These are phyloP conservation scores for Nasua narica DNA, from an alignment of 2,797 vertebrate genomes.

Conservation along the genomic window DNA sequence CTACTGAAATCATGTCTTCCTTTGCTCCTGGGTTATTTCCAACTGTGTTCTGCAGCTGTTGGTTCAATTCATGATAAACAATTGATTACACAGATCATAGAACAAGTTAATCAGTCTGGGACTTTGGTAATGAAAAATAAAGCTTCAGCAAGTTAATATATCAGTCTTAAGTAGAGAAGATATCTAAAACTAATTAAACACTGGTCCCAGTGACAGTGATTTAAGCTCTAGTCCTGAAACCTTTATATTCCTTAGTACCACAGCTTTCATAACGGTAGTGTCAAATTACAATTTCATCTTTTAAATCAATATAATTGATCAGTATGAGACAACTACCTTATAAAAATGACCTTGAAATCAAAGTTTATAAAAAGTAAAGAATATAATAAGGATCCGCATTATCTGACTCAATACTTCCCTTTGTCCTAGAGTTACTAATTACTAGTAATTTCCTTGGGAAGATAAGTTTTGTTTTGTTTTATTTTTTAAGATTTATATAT, in stretches of 20 bases:
- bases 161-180: conserved; percentile 62
- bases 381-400: neutral
- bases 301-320: neutral
- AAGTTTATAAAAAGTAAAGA: neutral
- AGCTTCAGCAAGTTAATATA: conserved; percentile 66
- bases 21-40: conserved; percentile 63
- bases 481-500: neutral
- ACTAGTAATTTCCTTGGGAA: neutral
- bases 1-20: conserved; percentile 45
- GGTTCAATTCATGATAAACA: conserved; percentile 59
- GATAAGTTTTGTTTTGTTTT: neutral
- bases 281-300: neutral
- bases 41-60: conserved; percentile 61
- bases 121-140: conserved; percentile 65
- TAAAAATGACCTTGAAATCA: conserved; percentile 1
- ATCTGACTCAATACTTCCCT: neutral
- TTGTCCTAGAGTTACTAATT: neutral
- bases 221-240: conserved; percentile 36
- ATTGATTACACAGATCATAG: conserved; percentile 73
- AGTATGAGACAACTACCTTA: neutral
- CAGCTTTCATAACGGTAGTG: neutral
- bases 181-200: conserved; percentile 71
- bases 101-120: conserved; percentile 71
- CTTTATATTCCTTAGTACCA: neutral
- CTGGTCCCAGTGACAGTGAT: conserved; percentile 14